Evolutionary conservation across 1,140 invertebrate species (phyloP), one percentile per base, ranked within the genome.

Genomic region (Hyposmocoma kahamanoa): DNA sequence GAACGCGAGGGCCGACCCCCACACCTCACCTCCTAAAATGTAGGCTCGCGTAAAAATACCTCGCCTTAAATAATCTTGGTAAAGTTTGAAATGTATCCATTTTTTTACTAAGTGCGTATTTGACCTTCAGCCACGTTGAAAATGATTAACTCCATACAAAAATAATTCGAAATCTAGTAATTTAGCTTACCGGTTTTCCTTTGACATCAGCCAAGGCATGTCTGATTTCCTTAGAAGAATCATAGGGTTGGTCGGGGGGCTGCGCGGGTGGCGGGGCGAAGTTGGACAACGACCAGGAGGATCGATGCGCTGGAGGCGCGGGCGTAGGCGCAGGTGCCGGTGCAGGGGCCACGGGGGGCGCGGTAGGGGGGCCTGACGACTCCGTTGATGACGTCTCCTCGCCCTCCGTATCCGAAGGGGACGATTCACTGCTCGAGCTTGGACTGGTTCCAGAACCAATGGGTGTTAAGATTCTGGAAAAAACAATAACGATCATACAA

Each of bases 181-280:
- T 6, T 9, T 17, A 41, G 41, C 72, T 71, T 9, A 81, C 78
- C 65, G 81, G 72, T 52, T 85, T 86, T 39, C 58, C 74, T 50
- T 84, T 86, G 26, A 85, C 84, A 47, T 86, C 82, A 3, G 83
- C 86, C 11, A 88, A 62, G 0, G 85, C 84, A 47, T 72, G 77
- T 47, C 84, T 78, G 4, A 88, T 61, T 53, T 87, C 73, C 59
- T 86, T 84, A 1, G 70, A 68, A 2, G 76, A 76, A 56, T 87
- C 84, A 48, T 69, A 75, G 42, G 83, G 77, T 38, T 71, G 74
- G 39, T 87, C 84, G 0, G 85, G 76, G 1, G 69, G 70, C 9
- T 77, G 67, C 1, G 69, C 62, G 0, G 71, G 64, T 1, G 80
- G 80, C 0, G 83, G 83, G 0, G 67, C 82, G 64, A 87, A 87